Evolutionary conservation across 2,888 invertebrate species (phyloP), one percentile per base, ranked within the genome.

Genomic region (Blastobasis adustella): DNA sequence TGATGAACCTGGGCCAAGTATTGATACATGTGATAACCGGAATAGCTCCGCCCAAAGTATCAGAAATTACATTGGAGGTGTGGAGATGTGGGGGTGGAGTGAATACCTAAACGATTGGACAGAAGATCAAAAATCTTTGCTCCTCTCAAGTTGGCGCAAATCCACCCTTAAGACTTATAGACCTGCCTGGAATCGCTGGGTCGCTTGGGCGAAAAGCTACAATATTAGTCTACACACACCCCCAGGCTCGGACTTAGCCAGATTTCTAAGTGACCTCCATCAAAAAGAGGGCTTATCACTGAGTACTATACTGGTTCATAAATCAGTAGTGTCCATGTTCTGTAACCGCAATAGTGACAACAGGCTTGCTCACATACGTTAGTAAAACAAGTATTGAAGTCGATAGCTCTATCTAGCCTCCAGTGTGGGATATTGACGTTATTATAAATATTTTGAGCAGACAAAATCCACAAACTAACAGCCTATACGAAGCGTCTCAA

Each of bases 21-120:
- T 36, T 56, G 36, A 48, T 57, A 49, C 54, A 59, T 44, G 53
- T 46, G 7, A n/a, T 51, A 37, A 55, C 57, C 8, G 51, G 50
- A 38, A 42, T 42, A 7, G 54, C 54, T 6, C 60, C 57, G 6
- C 54, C 58, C 7, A 41, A 54, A 9, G 52, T 54, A 3, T n/a
- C 52, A 6, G 43, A 51, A 5, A 47, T 60, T 45, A 45, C 37
- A 1, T 46, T 58, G 41, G 53, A 57, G 45, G 54, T 54, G 5
- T 59, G 56, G 58, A 55, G 49, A 46, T 50, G 49, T 54, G 51
- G 50, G 51, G 54, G 53, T 56, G 56, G 58, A 40, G 44, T 36
- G 44, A 39, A 8, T 10, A 37, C 5, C 36, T 51, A 10, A 37
- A 7, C 8, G 47, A 9, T 38, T 56, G 56, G 51, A 49, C 39